Evolutionary conservation across 35 echinoderm and acorn worm species (phyloP).

Genomic region (Holothuria glaberrima): DNA sequence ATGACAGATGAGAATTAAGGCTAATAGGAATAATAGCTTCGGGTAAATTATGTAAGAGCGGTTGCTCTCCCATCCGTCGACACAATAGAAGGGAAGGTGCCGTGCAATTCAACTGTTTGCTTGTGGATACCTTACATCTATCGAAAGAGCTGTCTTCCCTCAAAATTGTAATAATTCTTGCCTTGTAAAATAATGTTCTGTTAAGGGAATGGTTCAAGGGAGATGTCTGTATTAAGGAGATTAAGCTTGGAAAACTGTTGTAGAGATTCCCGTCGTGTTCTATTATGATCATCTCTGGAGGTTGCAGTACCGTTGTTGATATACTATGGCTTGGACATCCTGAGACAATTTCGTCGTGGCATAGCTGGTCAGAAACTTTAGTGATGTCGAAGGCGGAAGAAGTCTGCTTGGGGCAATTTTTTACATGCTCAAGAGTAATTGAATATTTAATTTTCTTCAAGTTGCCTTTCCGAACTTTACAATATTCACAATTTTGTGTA

Average conservation of each 20-base stretch:
- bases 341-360: not conserved
- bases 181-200: not conserved
- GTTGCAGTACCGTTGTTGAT: not conserved
- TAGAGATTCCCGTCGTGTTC: not conserved
- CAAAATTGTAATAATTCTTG: not conserved
- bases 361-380: not conserved
- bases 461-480: not conserved
- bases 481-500: not conserved
- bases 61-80: slow-evolving; percentile 1
- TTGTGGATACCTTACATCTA: not conserved
- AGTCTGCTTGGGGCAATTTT: not conserved
- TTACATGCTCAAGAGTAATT: not conserved
- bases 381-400: not conserved
- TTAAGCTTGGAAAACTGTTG: not conserved
- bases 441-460: not conserved
- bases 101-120: not conserved
- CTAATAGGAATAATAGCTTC: not conserved
- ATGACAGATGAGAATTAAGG: not conserved
- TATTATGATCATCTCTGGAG: slow-evolving; percentile 9
- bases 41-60: not conserved
- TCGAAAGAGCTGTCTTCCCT: not conserved
- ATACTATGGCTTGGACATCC: not conserved
- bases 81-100: not conserved
- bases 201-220: not conserved
- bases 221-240: not conserved